These are phyloP conservation scores for Rhyacophila evoluta DNA, from an alignment of 2,888 invertebrate species.

Conservation along the genomic window DNA sequence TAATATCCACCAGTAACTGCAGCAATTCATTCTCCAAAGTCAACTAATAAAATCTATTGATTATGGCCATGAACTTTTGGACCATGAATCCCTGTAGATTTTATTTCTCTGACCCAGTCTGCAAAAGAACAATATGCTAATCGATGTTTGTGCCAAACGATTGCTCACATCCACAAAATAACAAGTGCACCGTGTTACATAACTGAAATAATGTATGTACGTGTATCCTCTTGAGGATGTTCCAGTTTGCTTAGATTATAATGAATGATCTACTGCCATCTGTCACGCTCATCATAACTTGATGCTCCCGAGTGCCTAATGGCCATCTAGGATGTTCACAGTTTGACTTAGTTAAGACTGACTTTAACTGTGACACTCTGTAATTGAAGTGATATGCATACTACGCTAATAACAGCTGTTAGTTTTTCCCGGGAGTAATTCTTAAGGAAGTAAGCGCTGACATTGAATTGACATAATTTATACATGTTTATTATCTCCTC, in stretches of 20 bases:
- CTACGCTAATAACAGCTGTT: neutral
- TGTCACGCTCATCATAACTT: slow-evolving; percentile 18
- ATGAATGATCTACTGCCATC: slow-evolving; percentile 42
- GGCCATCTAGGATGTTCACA: slow-evolving; percentile 41
- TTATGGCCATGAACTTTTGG: too few species aligned
- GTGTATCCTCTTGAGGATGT: slow-evolving; percentile 47
- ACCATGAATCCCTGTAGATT: neutral
- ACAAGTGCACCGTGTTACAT: neutral
- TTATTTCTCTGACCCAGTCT: slow-evolving; percentile 1
- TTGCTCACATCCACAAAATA: neutral
- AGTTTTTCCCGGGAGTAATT: neutral
- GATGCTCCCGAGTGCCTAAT: slow-evolving; percentile 34
- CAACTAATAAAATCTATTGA: too few species aligned
- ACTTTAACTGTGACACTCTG: slow-evolving; percentile 17
- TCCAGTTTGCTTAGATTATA: slow-evolving; percentile 48
- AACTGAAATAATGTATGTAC: neutral
- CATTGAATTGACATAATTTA: neutral
- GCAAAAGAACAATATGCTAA: slow-evolving; percentile 10
- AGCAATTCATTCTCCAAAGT: too few species aligned
- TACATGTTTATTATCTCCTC: neutral
- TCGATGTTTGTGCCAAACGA: neutral
- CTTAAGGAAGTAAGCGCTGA: neutral
- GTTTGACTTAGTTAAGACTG: slow-evolving; percentile 1
- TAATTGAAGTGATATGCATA: slow-evolving; percentile 24
- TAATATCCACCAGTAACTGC: too few species aligned